Evolutionary conservation across 2,888 invertebrate genomes (phyloP).

Genomic region (Sipunculus nudus): DNA sequence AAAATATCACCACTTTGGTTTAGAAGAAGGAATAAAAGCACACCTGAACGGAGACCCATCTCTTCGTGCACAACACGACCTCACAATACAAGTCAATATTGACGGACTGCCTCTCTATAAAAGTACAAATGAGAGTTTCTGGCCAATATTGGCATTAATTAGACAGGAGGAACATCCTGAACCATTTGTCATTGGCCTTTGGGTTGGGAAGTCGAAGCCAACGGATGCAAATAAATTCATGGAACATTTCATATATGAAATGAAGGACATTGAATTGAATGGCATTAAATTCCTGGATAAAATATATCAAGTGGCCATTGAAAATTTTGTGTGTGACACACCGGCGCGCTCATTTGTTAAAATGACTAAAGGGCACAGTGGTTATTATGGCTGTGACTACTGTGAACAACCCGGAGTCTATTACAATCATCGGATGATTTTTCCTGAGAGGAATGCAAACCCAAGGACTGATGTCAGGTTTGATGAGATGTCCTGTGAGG

Average conservation of each 20-base stretch:
- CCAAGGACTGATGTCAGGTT: not conserved
- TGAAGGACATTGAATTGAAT: not conserved
- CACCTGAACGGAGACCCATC: not conserved
- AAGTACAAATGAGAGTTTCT: constrained; percentile 10
- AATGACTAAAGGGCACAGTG: constrained; percentile 8
- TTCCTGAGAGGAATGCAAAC: not conserved
- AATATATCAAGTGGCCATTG: not conserved
- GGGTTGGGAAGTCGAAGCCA: constrained; percentile 12
- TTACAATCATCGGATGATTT: not conserved
- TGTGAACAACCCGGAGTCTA: not conserved
- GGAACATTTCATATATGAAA: not conserved
- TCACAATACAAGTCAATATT: constrained; percentile 10
- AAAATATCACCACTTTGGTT: constrained; percentile 16
- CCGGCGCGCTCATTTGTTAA: constrained; percentile 13
- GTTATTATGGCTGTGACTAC: constrained; percentile 1
- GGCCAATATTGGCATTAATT: constrained; percentile 12
- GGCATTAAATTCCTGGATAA: constrained; percentile 3
- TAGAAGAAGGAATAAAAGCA: not conserved
- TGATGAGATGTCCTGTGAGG: too few relatives aligned
- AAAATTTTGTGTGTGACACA: constrained; percentile 7
- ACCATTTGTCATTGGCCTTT: constrained; percentile 17
- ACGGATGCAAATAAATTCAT: constrained; percentile 6
- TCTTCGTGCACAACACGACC: not conserved
- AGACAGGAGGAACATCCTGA: not conserved
- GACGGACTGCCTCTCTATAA: constrained; percentile 18